These are phyloP conservation scores for Oreochromis grahami DNA, from an alignment of 2,797 vertebrate species.

Conservation along the genomic window DNA sequence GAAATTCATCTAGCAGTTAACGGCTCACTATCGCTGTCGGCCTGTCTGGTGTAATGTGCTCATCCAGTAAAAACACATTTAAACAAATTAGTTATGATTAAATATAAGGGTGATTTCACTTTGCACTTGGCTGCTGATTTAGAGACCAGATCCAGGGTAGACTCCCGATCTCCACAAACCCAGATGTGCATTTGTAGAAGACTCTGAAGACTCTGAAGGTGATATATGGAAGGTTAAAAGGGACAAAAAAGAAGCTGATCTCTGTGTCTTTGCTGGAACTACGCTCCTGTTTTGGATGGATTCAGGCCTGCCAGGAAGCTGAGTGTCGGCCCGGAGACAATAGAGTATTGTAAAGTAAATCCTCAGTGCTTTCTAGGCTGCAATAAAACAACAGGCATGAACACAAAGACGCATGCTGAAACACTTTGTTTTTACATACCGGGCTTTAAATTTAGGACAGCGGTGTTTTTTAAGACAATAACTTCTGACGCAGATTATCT, in stretches of 20 bases:
- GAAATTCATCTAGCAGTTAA: neutral
- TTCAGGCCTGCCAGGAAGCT: constrained; percentile 56
- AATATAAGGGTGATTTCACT: neutral
- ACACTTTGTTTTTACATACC: constrained; percentile 19
- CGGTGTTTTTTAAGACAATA: neutral
- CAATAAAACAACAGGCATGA: constrained; percentile 12
- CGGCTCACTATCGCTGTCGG: neutral
- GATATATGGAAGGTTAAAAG: neutral
- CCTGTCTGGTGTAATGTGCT: neutral
- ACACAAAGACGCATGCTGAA: neutral
- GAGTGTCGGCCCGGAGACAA: constrained; percentile 55
- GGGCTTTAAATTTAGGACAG: constrained; percentile 17
- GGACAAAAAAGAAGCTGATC: constrained; percentile 12
- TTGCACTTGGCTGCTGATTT: neutral
- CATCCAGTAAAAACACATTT: neutral
- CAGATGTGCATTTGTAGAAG: constrained; percentile 42
- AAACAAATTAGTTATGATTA: neutral
- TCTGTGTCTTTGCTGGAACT: constrained; percentile 48
- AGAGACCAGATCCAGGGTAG: neutral
- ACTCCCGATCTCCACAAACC: constrained; percentile 12
- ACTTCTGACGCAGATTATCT: neutral
- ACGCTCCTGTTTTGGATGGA: constrained; percentile 43
- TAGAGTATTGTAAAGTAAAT: constrained; percentile 53
- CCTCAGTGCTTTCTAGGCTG: constrained; percentile 38
- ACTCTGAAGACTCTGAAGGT: neutral